Percentiles rank a stretch among this genome's conserved stretches.
phyloP scores from a whole-genome alignment of 2,113 vertebrate genomes.

The Corythornis madagascariensis region DNA sequence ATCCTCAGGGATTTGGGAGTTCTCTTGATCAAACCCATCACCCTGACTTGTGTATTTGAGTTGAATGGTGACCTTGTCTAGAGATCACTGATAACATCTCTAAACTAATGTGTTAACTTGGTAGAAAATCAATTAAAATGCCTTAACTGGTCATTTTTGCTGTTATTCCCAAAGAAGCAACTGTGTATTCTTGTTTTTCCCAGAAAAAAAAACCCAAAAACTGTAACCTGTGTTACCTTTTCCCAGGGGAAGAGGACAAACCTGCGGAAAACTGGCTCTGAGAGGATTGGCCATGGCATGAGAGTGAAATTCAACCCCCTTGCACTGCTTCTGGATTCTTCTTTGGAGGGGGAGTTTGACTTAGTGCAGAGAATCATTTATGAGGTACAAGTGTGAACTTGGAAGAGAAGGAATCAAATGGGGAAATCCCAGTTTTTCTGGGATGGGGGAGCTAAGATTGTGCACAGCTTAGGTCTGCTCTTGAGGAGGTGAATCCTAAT shows the following conservation, averaged over 20 bases:
- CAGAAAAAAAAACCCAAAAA: not conserved
- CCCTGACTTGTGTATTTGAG: not conserved
- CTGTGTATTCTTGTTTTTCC: not conserved
- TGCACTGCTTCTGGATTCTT: constrained; percentile 93
- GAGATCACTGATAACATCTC: not conserved
- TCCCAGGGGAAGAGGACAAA: constrained; percentile 95
- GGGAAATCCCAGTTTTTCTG: not conserved
- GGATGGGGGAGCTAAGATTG: not conserved
- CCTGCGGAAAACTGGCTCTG: constrained; percentile 89
- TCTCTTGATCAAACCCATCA: not conserved
- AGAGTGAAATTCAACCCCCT: constrained; percentile 97
- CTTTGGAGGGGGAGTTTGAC: constrained; percentile 96
- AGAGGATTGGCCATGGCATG: constrained; percentile 92
- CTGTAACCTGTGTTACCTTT: not conserved
- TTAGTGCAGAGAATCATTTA: constrained; percentile 98
- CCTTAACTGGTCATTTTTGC: not conserved
- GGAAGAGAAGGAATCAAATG: not conserved
- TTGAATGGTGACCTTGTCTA: not conserved
- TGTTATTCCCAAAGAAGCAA: not conserved
- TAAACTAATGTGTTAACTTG: not conserved
- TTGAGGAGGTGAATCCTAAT: not conserved
- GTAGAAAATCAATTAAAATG: not conserved
- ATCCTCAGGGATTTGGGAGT: not conserved
- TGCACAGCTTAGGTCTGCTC: not conserved
- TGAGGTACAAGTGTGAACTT: constrained; percentile 79